Evolutionary conservation across 2,113 vertebrate genomes (phyloP).

Genomic region (Athene noctua): DNA sequence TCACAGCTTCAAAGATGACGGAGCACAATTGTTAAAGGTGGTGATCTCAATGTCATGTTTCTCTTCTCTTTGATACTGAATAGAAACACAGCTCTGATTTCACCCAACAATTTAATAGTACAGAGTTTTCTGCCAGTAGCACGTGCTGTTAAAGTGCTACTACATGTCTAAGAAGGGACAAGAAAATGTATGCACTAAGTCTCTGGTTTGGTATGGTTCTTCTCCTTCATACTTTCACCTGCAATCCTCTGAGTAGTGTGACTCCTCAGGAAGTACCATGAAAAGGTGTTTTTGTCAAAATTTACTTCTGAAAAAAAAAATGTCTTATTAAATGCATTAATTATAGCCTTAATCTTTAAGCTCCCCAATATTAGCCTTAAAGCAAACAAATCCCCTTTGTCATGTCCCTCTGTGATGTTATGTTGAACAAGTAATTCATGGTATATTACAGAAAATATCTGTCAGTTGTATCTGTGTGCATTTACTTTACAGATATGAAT

Average conservation of each 20-base stretch:
- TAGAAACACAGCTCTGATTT: not conserved
- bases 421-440: not conserved
- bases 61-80: not conserved
- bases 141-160: not conserved
- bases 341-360: not conserved
- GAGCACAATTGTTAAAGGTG: not conserved
- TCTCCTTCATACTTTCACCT: not conserved
- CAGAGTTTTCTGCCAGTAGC: not conserved
- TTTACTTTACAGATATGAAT: conserved; percentile 44
- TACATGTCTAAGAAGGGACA: not conserved
- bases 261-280: not conserved
- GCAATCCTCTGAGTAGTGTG: fast-evolving
- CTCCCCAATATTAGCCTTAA: not conserved
- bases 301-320: not conserved
- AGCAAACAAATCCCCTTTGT: not conserved
- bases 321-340: not conserved
- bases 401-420: not conserved
- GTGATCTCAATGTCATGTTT: not conserved
- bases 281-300: not conserved
- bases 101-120: not conserved
- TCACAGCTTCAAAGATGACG: not conserved
- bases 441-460: not conserved
- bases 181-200: not conserved
- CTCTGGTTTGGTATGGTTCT: not conserved
- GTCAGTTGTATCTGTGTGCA: not conserved